Base-by-base conservation (phyloP, 2,797 vertebrate species). In the Otus scops region DNA sequence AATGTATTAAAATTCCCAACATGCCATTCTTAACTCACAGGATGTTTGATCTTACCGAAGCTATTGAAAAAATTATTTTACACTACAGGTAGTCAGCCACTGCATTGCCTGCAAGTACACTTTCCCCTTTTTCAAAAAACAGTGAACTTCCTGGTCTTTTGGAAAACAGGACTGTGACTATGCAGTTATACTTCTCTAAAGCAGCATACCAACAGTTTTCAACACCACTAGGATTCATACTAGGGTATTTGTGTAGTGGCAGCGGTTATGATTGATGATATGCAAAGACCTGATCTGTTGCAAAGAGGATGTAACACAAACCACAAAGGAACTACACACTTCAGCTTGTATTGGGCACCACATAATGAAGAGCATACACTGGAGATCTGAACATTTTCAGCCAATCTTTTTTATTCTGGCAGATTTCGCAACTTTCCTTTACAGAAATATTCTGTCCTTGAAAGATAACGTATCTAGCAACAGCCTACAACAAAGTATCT, bases 261-360 rank as follows among this genome's bases (percentile, higher is more conserved):
- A 95, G 95, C 95, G 7, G 94, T 97, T 96, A 95, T 85, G 94
- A 97, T 67, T 93, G 95, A 96, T 93, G 94, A 87, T 61, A 93
- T 39, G n/a, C 68, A 92, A 88, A 96, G 96, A 91, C 57, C 79
- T 85, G 69, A 95, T 97, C 93, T 95, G 88, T 86, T 94, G 92
- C 76, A 97, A 96, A 97, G 89, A 97, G 97, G 98, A 97, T 97
- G 92, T 38, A 96, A 90, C 45, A 50, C 89, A 97, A 97, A 97
- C 97, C 98, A 95, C 97, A 98, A 76, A 97, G 97, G 97, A 98
- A 98, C 91, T 79, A 92, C 90, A 95, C 80, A 80, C 94, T 93
- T 90, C 84, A 94, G 92, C 75, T 85, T 88, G 11, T 12, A 57
- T 75, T 93, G 91, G 85, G 96, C 89, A 95, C 82, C 68, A 64